Conservation (phyloP, 2,888 invertebrate genomes). For the Andrena haemorrhoa region DNA sequence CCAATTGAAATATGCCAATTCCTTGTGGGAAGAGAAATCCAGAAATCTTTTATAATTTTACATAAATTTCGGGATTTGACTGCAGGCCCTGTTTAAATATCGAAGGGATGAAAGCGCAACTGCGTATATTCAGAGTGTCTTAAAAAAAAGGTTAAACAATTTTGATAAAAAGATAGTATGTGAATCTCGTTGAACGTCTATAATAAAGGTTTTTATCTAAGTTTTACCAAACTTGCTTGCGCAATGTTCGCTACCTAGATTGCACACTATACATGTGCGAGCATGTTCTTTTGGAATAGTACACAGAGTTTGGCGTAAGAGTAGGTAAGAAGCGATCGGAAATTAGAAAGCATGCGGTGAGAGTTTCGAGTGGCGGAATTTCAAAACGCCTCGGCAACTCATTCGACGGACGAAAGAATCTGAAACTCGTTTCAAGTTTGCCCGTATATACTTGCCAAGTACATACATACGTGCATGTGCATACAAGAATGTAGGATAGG, state of each 20-base stretch:
- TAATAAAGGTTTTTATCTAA: slow-evolving; percentile 65
- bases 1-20: no score
- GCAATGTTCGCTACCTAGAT: slow-evolving; percentile 65
- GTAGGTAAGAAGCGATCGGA: slow-evolving; percentile 74
- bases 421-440: slow-evolving; percentile 65
- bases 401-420: slow-evolving; percentile 64
- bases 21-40: no score
- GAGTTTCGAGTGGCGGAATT: slow-evolving; percentile 69
- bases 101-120: no score
- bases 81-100: no score
- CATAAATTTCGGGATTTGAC: no score
- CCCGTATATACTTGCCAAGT: slow-evolving; percentile 12
- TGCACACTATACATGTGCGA: slow-evolving; percentile 55
- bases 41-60: no score
- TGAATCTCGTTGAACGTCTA: slow-evolving; percentile 61
- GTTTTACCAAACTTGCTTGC: slow-evolving; percentile 59
- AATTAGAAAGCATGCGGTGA: slow-evolving; percentile 75
- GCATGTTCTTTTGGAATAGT: slow-evolving; percentile 49
- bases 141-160: no score
- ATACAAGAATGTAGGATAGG: slow-evolving; percentile 30
- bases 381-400: slow-evolving; percentile 69
- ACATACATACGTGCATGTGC: not conserved
- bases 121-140: no score
- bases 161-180: slow-evolving; percentile 40
- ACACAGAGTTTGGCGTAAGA: slow-evolving; percentile 38